Base-by-base conservation (phyloP, 2,797 vertebrate genomes). In the Enteromius fasciolatus region DNA sequence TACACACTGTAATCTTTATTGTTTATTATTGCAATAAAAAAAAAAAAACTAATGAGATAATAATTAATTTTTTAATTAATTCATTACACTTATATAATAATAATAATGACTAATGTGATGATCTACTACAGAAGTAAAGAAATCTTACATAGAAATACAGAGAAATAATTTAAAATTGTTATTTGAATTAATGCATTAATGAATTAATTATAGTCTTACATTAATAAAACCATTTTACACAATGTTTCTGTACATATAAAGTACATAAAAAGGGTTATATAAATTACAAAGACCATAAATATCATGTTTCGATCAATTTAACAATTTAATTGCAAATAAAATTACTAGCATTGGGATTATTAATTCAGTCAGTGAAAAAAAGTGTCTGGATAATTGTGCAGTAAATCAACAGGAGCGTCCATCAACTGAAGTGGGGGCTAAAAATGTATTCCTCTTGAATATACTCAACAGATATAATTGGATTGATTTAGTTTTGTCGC, bases 381-480 rank as follows among this genome's bases (percentile, higher is more conserved):
- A 9, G 28, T 18, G 15, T 6, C 31, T 36, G 11, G 17, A 11
- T 63, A 63, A 63, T 63, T 76, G 25, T 31, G 39, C 57, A 25
- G 15, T 31, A 11, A 76, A 74, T 57, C 48, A 74, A 44, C n/a
- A 61, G 39, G 2, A 76, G 36, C 15, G 1, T 76, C 15, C 10
- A 1, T 61, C 39, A 61, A 23, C 57, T 44, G 9, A 63, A 76
- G 57, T 76, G 39, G 75, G 23, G 25, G n/a, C 25, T 63, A 31
- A 41, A 1, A 20, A 39, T 61, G 46, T 46, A 46, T 63, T 76
- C 57, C 75, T 1, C 25, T 63, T 28, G 39, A 31, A 61, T 17
- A 28, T n/a, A n/a, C 72, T 76, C 17, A 63, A 12, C 1, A 5
- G 75, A 46, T 76, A 76, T 76, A 61, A 76, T 44, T 23, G 75